Evolutionary conservation across 1,140 invertebrate species (phyloP), one percentile per base, ranked within the genome.

Genomic region (Eufriesea mexicana): DNA sequence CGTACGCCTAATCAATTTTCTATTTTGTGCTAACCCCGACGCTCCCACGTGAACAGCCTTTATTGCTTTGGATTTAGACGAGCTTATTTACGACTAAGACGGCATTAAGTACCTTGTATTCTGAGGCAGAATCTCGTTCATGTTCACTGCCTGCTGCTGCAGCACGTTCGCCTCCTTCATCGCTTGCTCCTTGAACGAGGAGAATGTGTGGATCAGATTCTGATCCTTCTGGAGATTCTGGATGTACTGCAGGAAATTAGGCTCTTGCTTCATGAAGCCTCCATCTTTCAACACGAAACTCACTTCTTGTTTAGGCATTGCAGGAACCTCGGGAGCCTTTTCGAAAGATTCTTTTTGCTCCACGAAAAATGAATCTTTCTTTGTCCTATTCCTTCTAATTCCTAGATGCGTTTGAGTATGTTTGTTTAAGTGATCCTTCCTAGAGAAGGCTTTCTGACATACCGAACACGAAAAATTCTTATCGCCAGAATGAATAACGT

Each of bases 371-470:
- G 89, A n/a, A 18, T 94, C 93, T 25, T 94, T 94, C 70, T 93
- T 93, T 1, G 83, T 68, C 85, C 94, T 93, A 14, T 89, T 90
- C 64, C 91, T 89, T 51, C 91, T 92, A 20, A 91, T 92, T 18
- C 92, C 92, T 9, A 94, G 79, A 86, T 94, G 93, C 64, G 94
- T 93, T 89, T 94, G 92, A 79, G 94, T 94, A 88, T 98, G 97
- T 83, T 97, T 97, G 62, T 96, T 95, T 4, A 97, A 91, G 85
- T 97, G 97, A 89, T 97, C 96, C 86, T 97, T 97, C 6, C 97
- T 95, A 0, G 96, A 96, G 88, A 98, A 98, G 14, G 96, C 95
- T 87, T 97, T 97, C 2, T 95, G 95, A 91, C 97, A 98, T 1
- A 97, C 94, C 23, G 96, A 95, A 86, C 97, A 98, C 10, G 94